A percentile compares a stretch with the other conserved stretches of the same genome.
Conservation (phyloP, 1,140 invertebrate genomes). For the Goniozus legneri region DNA sequence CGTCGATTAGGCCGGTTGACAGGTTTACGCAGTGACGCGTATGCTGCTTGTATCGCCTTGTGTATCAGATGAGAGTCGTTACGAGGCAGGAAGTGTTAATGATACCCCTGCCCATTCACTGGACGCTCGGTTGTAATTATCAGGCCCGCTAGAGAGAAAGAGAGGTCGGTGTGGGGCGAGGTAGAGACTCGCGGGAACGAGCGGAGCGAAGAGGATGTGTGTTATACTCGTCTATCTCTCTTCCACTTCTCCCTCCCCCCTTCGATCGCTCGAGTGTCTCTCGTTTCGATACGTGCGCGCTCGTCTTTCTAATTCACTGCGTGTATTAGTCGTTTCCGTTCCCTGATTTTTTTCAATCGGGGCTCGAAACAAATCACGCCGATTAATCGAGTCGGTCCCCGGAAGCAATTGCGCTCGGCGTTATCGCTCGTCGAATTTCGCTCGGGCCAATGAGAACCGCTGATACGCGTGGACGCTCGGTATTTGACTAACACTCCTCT, state of each 20-base stretch:
- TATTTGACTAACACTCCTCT: conserved; percentile 35
- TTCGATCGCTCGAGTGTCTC: too few relatives aligned
- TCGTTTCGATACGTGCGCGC: too few relatives aligned
- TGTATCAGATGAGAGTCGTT: conserved; percentile 49
- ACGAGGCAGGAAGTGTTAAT: conserved; percentile 54
- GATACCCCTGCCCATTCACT: conserved; percentile 52
- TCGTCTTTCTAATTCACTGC: too few relatives aligned
- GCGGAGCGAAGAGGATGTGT: conserved; percentile 27
- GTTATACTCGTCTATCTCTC: background rate
- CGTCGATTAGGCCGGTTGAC: conserved; percentile 39
- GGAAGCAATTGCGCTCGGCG: too few relatives aligned
- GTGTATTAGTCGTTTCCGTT: too few relatives aligned
- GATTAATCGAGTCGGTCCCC: too few relatives aligned
- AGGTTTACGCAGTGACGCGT: conserved; percentile 45
- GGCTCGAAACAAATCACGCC: too few relatives aligned
- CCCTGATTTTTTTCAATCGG: too few relatives aligned
- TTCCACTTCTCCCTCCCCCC: conserved; percentile 5
- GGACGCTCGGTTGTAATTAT: conserved; percentile 52
- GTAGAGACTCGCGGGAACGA: conserved; percentile 17
- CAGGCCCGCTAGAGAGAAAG: conserved; percentile 21
- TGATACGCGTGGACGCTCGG: conserved; percentile 21
- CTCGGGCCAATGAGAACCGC: conserved; percentile 26
- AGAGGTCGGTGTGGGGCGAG: conserved; percentile 21
- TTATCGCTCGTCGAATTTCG: too few relatives aligned
- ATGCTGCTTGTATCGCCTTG: conserved; percentile 35